phyloP scores from a whole-genome alignment of 2,113 vertebrate species.

The Vireo altiloquus region DNA sequence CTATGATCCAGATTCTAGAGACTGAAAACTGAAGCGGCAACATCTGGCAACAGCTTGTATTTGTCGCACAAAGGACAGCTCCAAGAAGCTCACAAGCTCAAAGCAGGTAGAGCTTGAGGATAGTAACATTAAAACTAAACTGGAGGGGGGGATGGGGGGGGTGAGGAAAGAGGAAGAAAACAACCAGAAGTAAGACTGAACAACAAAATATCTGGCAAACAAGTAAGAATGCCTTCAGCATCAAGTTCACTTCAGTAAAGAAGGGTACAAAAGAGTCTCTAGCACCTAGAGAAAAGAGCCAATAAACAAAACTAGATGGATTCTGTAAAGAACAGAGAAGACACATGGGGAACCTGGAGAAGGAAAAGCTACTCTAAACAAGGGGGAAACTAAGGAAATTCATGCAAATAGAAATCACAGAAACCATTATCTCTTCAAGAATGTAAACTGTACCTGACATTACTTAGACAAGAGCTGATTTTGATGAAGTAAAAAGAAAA shows the following conservation, averaged over 20 bases:
- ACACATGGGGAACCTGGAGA: not conserved
- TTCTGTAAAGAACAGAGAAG: not conserved
- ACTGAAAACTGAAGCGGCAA: not conserved
- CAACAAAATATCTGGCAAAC: not conserved
- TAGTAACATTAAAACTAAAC: not conserved
- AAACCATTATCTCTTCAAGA: not conserved
- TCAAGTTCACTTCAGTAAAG: not conserved
- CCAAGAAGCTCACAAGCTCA: not conserved
- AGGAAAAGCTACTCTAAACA: not conserved
- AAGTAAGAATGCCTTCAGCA: not conserved
- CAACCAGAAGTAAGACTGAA: not conserved
- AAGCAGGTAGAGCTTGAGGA: not conserved
- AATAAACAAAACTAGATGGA: not conserved
- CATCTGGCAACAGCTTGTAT: not conserved
- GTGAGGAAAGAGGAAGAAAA: not conserved
- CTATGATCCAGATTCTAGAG: not conserved
- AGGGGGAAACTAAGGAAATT: not conserved
- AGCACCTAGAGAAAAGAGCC: not conserved
- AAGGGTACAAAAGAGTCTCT: not conserved
- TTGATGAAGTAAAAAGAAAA: not conserved
- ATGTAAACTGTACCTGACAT: not conserved
- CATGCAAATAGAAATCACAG: not conserved
- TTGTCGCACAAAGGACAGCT: not conserved
- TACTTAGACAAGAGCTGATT: not conserved
- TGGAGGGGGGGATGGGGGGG: no score